phyloP scores from a whole-genome alignment of 1,140 invertebrate genomes.

The Microplitis mediator region DNA sequence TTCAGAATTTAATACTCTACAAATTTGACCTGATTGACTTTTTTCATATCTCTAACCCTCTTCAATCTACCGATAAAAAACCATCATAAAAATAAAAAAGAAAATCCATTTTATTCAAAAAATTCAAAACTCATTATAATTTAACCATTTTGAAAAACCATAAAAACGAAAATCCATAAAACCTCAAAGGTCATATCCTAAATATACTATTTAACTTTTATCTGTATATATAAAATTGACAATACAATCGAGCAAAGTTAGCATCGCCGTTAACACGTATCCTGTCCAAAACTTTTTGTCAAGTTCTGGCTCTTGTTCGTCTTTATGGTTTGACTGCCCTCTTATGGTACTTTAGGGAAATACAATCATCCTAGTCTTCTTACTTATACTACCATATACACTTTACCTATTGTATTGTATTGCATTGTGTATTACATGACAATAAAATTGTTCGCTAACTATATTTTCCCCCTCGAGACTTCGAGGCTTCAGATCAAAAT shows the following conservation, averaged over 20 bases:
- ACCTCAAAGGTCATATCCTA: background rate
- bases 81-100: too few relatives aligned
- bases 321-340: conserved; percentile 61
- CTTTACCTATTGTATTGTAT: background rate
- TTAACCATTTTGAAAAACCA: background rate
- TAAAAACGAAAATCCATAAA: background rate
- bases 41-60: too few relatives aligned
- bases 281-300: conserved; percentile 39
- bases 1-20: too few relatives aligned
- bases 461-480: background rate
- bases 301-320: background rate
- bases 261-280: background rate
- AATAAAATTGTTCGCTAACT: conserved; percentile 19
- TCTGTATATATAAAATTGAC: too few relatives aligned
- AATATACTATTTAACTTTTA: too few relatives aligned
- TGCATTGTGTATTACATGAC: conserved; percentile 22
- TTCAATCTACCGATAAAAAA: too few relatives aligned
- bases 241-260: too few relatives aligned
- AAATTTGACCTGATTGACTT: too few relatives aligned
- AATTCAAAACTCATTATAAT: too few relatives aligned
- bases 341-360: conserved; percentile 62
- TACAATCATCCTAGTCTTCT: conserved; percentile 34
- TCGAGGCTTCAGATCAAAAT: background rate
- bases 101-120: too few relatives aligned
- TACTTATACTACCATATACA: too few relatives aligned